Evolutionary conservation across 2,113 vertebrate species (phyloP).

Genomic region (Cyprinus carpio): DNA sequence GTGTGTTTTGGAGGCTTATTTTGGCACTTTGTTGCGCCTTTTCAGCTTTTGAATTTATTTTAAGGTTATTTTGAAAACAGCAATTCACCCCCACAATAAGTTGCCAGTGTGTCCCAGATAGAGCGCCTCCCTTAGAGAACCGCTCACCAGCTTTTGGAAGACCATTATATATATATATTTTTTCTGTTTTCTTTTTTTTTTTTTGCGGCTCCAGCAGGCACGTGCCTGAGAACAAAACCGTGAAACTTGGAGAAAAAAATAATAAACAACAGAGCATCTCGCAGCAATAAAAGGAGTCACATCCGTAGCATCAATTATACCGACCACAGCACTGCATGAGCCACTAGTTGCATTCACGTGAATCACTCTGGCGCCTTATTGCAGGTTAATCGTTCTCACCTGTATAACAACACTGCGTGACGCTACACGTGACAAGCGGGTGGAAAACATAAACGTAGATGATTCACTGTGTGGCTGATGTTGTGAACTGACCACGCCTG

Average conservation of each 20-base stretch:
- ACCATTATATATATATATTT: no score
- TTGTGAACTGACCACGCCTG: conserved; percentile 9
- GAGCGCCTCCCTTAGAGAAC: conserved; percentile 1
- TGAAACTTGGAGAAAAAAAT: neutral
- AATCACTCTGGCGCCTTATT: neutral
- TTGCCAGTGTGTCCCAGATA: conserved; percentile 44
- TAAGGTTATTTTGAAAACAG: neutral
- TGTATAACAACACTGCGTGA: neutral
- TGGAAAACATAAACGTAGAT: neutral
- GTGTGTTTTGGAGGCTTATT: neutral
- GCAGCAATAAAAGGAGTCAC: neutral
- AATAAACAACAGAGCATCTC: conserved; percentile 28
- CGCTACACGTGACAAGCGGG: conserved; percentile 17
- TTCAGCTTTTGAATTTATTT: neutral
- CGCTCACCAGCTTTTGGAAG: conserved; percentile 9
- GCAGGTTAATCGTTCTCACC: conserved; percentile 28
- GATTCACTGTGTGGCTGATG: neutral
- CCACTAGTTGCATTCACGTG: conserved; percentile 13
- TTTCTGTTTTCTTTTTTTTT: no score
- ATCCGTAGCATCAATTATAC: neutral
- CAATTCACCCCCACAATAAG: conserved; percentile 6
- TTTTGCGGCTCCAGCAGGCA: conserved; percentile 31
- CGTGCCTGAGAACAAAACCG: conserved; percentile 25
- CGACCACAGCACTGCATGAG: neutral
- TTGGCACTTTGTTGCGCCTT: neutral